Conservation (phyloP, 2,797 vertebrate species). For the Melanotaenia parkinsoni region DNA sequence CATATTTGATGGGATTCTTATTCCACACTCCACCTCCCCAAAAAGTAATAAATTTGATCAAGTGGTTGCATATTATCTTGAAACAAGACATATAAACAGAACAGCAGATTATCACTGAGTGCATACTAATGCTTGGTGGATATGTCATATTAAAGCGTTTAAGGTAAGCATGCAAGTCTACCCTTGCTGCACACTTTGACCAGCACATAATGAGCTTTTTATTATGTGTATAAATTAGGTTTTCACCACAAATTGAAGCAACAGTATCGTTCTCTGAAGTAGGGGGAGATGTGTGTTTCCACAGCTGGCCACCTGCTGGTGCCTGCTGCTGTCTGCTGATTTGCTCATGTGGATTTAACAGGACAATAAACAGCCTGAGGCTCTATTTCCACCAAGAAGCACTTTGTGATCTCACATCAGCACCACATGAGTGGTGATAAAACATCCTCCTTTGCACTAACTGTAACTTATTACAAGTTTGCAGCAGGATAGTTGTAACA, state of each 20-base stretch:
- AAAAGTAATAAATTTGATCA: not conserved
- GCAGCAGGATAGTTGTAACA: not conserved
- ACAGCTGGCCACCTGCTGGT: conserved; percentile 19
- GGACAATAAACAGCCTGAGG: conserved; percentile 61
- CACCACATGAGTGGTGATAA: conserved; percentile 53
- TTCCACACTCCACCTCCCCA: not conserved
- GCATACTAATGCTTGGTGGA: not conserved
- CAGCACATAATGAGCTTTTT: not conserved
- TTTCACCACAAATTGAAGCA: not conserved
- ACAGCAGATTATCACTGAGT: not conserved
- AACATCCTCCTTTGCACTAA: conserved; percentile 30
- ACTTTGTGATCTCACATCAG: conserved; percentile 45
- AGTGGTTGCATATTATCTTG: not conserved
- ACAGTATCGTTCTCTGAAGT: not conserved
- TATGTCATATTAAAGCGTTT: not conserved
- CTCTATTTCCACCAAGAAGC: conserved; percentile 23
- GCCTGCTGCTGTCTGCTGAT: conserved; percentile 33
- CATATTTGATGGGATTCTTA: not conserved
- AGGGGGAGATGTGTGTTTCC: conserved; percentile 23
- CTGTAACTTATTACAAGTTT: conserved; percentile 22
- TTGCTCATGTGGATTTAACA: conserved; percentile 69
- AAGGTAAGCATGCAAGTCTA: too few relatives aligned
- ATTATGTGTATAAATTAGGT: not conserved
- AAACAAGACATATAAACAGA: not conserved
- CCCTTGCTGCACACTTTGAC: not conserved